phyloP scores from a whole-genome alignment of 2,797 vertebrate genomes.

The Ficedula albicollis region DNA sequence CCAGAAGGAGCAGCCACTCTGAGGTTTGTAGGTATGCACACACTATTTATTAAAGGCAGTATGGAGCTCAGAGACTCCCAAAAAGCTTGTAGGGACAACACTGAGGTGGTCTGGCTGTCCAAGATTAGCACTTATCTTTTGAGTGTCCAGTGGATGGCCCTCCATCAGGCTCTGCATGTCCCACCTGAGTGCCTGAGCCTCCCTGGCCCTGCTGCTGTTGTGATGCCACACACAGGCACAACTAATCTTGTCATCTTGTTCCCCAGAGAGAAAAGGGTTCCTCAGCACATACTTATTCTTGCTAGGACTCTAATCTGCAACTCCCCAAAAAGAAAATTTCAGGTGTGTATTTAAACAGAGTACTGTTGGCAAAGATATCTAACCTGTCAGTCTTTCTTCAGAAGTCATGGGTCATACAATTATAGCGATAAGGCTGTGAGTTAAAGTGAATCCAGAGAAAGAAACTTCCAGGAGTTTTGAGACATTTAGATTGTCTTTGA shows the following conservation, averaged over 20 bases:
- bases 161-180: neutral
- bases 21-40: fast-evolving
- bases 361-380: neutral
- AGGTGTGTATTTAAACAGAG: neutral
- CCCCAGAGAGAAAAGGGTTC: neutral
- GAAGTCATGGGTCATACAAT: neutral
- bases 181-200: neutral
- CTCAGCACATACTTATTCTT: neutral
- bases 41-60: neutral
- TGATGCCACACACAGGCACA: neutral
- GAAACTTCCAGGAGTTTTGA: neutral
- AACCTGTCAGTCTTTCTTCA: neutral
- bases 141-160: neutral
- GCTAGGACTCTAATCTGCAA: neutral
- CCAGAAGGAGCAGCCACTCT: neutral
- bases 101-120: neutral
- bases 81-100: neutral
- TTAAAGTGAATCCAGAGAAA: neutral
- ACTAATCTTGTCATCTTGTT: neutral
- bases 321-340: neutral
- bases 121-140: neutral
- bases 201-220: neutral
- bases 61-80: neutral
- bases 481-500: neutral
- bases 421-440: neutral